phyloP scores from a whole-genome alignment of 2,113 vertebrate genomes.

The Odontesthes bonariensis region DNA sequence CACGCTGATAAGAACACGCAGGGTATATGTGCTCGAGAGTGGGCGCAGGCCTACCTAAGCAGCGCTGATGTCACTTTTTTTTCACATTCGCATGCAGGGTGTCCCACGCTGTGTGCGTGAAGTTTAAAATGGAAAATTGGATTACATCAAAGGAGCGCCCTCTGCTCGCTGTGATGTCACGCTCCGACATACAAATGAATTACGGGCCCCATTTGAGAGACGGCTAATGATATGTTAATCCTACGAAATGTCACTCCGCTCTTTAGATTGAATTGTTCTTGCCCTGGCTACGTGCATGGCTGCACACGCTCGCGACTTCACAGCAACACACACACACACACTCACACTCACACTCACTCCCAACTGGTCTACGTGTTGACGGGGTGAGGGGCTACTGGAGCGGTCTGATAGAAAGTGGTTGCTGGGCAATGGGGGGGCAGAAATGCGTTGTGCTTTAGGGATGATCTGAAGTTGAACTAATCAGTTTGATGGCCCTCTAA shows the following conservation, averaged over 20 bases:
- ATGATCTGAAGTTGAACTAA: slow-evolving; percentile 64
- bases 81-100: slow-evolving; percentile 9
- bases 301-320: neutral
- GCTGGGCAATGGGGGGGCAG: slow-evolving; percentile 32
- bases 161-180: slow-evolving; percentile 64
- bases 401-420: slow-evolving; percentile 31
- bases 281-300: slow-evolving; percentile 6
- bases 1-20: slow-evolving; percentile 26
- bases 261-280: slow-evolving; percentile 58
- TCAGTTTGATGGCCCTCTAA: slow-evolving; percentile 35
- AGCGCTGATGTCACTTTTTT: slow-evolving; percentile 16
- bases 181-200: slow-evolving; percentile 41
- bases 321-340: slow-evolving; percentile 13
- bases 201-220: slow-evolving; percentile 26
- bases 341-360: slow-evolving; percentile 1
- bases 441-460: slow-evolving; percentile 32
- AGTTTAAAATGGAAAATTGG: slow-evolving; percentile 75
- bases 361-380: slow-evolving; percentile 3
- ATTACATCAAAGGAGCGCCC: slow-evolving; percentile 72
- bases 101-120: slow-evolving; percentile 25
- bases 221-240: slow-evolving; percentile 73
- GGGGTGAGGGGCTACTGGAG: slow-evolving; percentile 1
- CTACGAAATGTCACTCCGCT: slow-evolving; percentile 41
- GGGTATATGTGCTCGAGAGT: neutral
- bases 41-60: slow-evolving; percentile 16